Percentiles rank a stretch among this genome's conserved stretches.
Conservation (phyloP, 2,888 invertebrate genomes). For the Mayetiola destructor region DNA sequence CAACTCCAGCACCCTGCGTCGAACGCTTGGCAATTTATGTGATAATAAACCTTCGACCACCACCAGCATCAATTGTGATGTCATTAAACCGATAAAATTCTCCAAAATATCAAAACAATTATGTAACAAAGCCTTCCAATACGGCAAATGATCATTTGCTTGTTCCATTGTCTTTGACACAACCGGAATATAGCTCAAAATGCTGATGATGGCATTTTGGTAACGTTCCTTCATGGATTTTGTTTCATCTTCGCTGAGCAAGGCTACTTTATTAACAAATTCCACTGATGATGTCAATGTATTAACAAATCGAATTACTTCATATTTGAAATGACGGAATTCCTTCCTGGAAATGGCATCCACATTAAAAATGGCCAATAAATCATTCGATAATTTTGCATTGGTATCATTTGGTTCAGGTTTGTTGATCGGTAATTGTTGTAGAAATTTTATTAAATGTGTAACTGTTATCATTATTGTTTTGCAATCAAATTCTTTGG, state of each 20-base stretch:
- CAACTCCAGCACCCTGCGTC: slow-evolving; percentile 70
- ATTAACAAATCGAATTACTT: slow-evolving; percentile 57
- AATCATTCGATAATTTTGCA: neutral
- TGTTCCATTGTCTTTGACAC: slow-evolving; percentile 49
- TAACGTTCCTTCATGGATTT: slow-evolving; percentile 44
- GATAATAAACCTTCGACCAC: slow-evolving; percentile 60
- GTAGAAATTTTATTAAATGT: slow-evolving; percentile 49
- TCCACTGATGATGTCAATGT: slow-evolving; percentile 50
- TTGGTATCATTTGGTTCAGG: slow-evolving; percentile 24
- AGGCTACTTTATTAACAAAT: slow-evolving; percentile 51
- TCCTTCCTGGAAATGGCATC: slow-evolving; percentile 54
- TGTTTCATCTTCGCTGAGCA: slow-evolving; percentile 37
- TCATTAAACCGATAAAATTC: slow-evolving; percentile 62
- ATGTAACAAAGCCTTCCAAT: slow-evolving; percentile 69
- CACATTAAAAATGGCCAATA: slow-evolving; percentile 42
- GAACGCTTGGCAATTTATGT: slow-evolving; percentile 52
- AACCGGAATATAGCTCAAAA: slow-evolving; percentile 50
- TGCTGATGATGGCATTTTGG: slow-evolving; percentile 52
- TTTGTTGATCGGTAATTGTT: slow-evolving; percentile 43
- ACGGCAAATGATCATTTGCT: slow-evolving; percentile 47
- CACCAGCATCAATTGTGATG: slow-evolving; percentile 62
- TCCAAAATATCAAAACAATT: slow-evolving; percentile 67
- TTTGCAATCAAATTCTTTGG: slow-evolving; percentile 49
- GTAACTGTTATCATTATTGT: slow-evolving; percentile 49
- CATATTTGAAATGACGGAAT: slow-evolving; percentile 71